These are phyloP conservation scores for Ooceraea biroi DNA, from an alignment of 1,140 invertebrate genomes.

Conservation along the genomic window DNA sequence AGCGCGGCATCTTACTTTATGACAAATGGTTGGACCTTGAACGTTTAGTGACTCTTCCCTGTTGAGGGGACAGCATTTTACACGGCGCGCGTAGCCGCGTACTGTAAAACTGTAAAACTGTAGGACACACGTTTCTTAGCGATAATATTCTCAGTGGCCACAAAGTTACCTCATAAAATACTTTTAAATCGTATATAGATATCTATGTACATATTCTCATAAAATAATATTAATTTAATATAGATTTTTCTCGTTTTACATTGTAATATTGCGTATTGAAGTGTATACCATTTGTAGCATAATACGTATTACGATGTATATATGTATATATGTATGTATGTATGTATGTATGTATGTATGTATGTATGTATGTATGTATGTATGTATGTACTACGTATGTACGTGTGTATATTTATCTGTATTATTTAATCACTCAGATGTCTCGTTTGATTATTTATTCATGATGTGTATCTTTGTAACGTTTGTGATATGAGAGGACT, in stretches of 20 bases:
- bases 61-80: conserved; percentile 8
- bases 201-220: conserved; percentile 83
- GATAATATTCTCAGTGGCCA: conserved; percentile 71
- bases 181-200: conserved; percentile 75
- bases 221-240: conserved; percentile 84
- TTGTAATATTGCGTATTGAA: conserved; percentile 73
- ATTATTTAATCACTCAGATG: conserved; percentile 79
- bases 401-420: conserved; percentile 67
- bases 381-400: conserved; percentile 20
- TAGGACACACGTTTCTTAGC: conserved; percentile 62
- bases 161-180: conserved; percentile 80
- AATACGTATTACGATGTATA: no score
- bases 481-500: conserved; percentile 76
- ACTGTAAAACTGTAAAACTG: no score
- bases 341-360: no score
- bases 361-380: not conserved
- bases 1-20: conserved; percentile 58
- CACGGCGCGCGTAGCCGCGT: conserved; percentile 13
- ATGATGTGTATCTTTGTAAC: conserved; percentile 75
- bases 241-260: conserved; percentile 73
- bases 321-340: no score
- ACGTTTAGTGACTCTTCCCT: conserved; percentile 39
- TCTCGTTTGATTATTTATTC: conserved; percentile 78
- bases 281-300: no score
- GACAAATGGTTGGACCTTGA: conserved; percentile 66